A percentile compares a stretch with the other conserved stretches of the same genome.
phyloP scores from a whole-genome alignment of 1,140 invertebrate genomes.

The Eumaeus atala region DNA sequence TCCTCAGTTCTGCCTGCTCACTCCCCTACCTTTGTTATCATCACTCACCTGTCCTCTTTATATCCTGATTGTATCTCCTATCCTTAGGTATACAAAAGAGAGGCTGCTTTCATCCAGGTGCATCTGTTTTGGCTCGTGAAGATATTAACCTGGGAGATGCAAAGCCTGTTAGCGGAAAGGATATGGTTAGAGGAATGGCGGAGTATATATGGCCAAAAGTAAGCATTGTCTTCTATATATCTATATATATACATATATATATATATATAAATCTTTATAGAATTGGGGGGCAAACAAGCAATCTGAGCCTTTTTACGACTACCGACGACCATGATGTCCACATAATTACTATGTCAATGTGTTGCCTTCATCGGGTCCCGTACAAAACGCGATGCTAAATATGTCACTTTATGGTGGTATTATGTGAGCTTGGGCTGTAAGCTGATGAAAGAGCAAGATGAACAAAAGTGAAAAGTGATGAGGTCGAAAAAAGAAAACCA shows the following conservation, averaged over 20 bases:
- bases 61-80: conserved; percentile 53
- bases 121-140: conserved; percentile 80
- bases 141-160: conserved; percentile 76
- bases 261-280: too few species aligned
- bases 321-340: too few species aligned
- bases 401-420: too few species aligned
- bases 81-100: conserved; percentile 78
- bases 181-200: conserved; percentile 93
- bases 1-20: conserved; percentile 32
- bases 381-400: too few species aligned
- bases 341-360: too few species aligned
- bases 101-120: conserved; percentile 93
- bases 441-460: too few species aligned
- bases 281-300: too few species aligned
- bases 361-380: too few species aligned
- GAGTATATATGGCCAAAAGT: conserved; percentile 97
- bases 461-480: too few species aligned
- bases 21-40: conserved; percentile 20
- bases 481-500: too few species aligned
- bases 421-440: too few species aligned
- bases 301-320: too few species aligned
- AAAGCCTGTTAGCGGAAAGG: conserved; percentile 79
- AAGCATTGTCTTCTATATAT: conserved; percentile 25
- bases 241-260: background rate
- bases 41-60: conserved; percentile 25